Evolutionary conservation across 2,888 invertebrate genomes (phyloP), one percentile per base, ranked within the genome.

Genomic region (Trilocha varians): DNA sequence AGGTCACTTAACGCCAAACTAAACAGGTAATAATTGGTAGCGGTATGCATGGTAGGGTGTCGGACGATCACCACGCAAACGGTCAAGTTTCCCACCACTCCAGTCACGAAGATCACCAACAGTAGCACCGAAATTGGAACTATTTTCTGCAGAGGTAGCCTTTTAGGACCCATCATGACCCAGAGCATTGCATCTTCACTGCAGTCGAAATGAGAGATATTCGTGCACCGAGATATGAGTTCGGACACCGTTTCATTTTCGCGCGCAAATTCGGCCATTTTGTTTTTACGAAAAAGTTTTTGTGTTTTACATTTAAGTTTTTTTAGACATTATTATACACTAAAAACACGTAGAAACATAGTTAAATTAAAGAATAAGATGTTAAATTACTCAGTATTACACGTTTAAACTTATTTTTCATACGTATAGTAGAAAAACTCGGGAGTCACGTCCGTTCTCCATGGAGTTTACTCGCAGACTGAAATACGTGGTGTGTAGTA

Each of bases 21-120:
- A 83, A 96, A 94, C 38, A 97, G 87, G 67, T 97, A 97, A 68
- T 94, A 97, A 68, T 97, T 97, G 0, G 97, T 97, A 0, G 96
- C 93, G 0, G 95, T 95, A 59, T 95, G 95, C 91, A 97, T 92
- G 5, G 91, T 89, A 0, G 90, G 87, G 63, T 96, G 94, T 25
- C 89, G 88, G 6, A 92, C 88, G 40, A 97, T 96, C 11, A 97
- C 96, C 34, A 93, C 87, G 64, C 96, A 96, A 5, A 96, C 96
- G 3, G 91, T 89, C 16, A 93, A 78, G 65, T 97, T 97, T 3
- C 97, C 97, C 37, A 93, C 80, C 32, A 96, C 88, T 0, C 96
- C 96, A 0, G 94, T 93, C 37, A 95, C 74, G 70, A 96, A 95
- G 47, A 96, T 93, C 42, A 90, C 72, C 46, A 91, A 83, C 62